These are phyloP conservation scores for Bombyx mandarina DNA, from an alignment of 1,140 invertebrate genomes.

Conservation along the genomic window DNA sequence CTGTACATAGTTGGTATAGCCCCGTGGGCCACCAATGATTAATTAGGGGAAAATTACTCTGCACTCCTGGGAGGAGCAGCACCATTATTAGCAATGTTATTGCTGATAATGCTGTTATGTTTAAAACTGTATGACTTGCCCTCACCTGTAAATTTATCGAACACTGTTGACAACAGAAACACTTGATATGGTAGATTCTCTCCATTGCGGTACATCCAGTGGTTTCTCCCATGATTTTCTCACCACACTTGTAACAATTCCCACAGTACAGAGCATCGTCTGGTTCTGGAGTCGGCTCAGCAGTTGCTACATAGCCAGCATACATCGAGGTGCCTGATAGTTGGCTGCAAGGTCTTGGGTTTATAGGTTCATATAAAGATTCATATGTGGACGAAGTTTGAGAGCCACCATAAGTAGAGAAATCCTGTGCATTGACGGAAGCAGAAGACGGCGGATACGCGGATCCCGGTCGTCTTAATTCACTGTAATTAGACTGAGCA, in stretches of 20 bases:
- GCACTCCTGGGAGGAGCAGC: no score
- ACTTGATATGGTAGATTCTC: constrained; percentile 94
- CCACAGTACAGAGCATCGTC: constrained; percentile 83
- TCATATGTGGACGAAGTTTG: constrained; percentile 86
- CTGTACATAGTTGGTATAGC: no score
- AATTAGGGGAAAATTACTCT: no score
- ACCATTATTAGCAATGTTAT: no score
- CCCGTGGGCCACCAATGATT: no score
- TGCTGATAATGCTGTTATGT: no score
- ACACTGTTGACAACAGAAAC: constrained; percentile 95
- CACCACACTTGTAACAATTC: constrained; percentile 90
- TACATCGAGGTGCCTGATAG: constrained; percentile 82
- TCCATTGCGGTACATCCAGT: constrained; percentile 97
- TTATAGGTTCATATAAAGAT: constrained; percentile 93
- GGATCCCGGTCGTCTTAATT: constrained; percentile 76
- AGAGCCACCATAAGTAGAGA: constrained; percentile 76
- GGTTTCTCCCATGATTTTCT: constrained; percentile 94
- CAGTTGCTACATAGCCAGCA: constrained; percentile 81
- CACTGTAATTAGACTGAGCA: constrained; percentile 84
- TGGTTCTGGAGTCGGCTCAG: constrained; percentile 80
- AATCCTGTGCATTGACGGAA: constrained; percentile 67
- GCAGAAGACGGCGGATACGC: constrained; percentile 65
- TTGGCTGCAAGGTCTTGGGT: constrained; percentile 86
- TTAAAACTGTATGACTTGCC: no score
- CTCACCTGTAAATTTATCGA: constrained; percentile 80